A percentile compares a stretch with the other conserved stretches of the same genome.
These are phyloP conservation scores for Heterodera filipjevi DNA, from an alignment of 2,888 invertebrate species.

Conservation along the genomic window DNA sequence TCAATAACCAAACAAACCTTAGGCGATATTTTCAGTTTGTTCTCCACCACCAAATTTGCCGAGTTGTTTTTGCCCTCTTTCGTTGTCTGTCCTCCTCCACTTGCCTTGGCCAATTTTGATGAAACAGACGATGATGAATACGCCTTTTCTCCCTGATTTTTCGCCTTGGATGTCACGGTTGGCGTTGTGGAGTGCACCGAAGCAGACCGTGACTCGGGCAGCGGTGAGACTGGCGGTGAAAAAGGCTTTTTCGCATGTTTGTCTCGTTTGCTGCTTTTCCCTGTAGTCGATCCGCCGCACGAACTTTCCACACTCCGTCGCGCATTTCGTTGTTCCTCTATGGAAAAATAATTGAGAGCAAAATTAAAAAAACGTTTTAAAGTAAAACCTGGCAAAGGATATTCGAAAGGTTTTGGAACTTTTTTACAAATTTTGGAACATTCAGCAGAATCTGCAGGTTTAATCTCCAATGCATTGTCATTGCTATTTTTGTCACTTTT, in stretches of 20 bases:
- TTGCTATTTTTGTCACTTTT: neutral
- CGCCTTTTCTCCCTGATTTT: neutral
- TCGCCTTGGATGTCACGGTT: neutral
- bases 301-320: slow-evolving; percentile 4
- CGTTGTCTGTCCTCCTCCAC: neutral
- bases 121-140: too few species aligned
- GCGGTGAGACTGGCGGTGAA: neutral
- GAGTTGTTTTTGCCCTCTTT: neutral
- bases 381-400: neutral
- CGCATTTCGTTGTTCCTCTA: neutral
- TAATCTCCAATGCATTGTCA: neutral
- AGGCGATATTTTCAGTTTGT: neutral
- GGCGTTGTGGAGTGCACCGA: neutral
- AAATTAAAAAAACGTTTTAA: neutral
- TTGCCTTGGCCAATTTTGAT: neutral
- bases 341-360: neutral
- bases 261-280: slow-evolving; percentile 13
- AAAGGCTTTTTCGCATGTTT: slow-evolving; percentile 7
- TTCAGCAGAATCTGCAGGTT: neutral
- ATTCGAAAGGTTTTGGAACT: neutral
- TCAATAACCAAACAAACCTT: neutral
- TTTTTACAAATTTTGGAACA: neutral
- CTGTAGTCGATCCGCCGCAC: neutral
- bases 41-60: too few species aligned
- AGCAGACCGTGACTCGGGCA: neutral